Evolutionary conservation across 1,140 invertebrate species (phyloP), one percentile per base, ranked within the genome.

Genomic region (Eufriesea mexicana): DNA sequence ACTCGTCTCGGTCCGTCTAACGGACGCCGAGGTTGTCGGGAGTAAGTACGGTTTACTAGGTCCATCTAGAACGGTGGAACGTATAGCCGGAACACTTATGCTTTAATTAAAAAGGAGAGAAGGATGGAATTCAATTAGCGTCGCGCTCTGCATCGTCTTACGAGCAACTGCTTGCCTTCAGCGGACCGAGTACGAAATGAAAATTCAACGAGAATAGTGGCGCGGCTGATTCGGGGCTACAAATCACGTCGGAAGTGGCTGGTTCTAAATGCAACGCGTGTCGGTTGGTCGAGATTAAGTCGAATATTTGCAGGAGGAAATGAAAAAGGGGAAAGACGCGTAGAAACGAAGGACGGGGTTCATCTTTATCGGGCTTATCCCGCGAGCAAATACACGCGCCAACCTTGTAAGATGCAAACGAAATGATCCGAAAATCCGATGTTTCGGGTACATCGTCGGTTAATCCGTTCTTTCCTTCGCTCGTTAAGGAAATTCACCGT

Each of bases 91-190:
- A 51, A 51, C 70, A 61, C 78, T 62, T 64, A 42, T 42, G 49
- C 78, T 62, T 80, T 80, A 80, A 80, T 80, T 80, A 80, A 80
- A 74, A 80, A 80, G 47, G 28, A 61, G 78, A 64, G 78, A 80
- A 74, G 28, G 70, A 80, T 80, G 78, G 78, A 73, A 73, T 80
- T 74, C 78, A 80, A 80, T 80, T 80, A 80, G 78, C 70, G 70
- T 73, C 78, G 35, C 28, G 35, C 62, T 8, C 18, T 28, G 61
- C 74, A 35, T 10, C 78, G 77, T 49, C 47, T 77, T 54, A 23
- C 28, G 49, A 62, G 16, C 59, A 59, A 35, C 57, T 28, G 35
- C 23, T 62, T 10, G 67, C 55, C 23, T 10, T 25, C n/a, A 16
- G 6, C 23, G 23, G 9, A 7, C 8, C 23, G 54, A 59, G 7